Conservation (phyloP, 2,113 vertebrate genomes). For the Loxodonta africana region DNA sequence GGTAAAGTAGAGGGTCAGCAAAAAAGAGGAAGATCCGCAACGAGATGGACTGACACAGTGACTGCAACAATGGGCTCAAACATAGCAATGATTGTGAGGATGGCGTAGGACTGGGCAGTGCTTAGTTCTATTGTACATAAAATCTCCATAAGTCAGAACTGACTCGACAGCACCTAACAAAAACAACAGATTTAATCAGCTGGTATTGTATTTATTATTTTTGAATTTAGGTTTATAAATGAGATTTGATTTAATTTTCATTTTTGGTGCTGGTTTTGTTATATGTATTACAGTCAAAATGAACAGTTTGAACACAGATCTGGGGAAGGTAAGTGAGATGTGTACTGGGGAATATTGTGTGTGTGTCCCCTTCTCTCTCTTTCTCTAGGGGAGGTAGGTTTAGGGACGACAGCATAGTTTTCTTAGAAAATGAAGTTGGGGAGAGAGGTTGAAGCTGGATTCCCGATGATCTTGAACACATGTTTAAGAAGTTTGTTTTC, state of each 20-base stretch:
- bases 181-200: background rate
- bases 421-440: background rate
- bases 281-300: background rate
- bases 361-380: background rate
- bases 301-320: background rate
- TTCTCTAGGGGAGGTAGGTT: background rate
- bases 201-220: background rate
- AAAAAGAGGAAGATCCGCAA: no score
- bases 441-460: background rate
- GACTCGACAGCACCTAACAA: no score
- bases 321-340: background rate
- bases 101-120: no score
- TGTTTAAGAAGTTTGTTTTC: slow-evolving; percentile 53
- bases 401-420: background rate
- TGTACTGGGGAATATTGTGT: background rate
- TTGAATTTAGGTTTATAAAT: slow-evolving; percentile 27
- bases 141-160: no score
- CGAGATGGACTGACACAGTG: no score
- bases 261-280: slow-evolving; percentile 11
- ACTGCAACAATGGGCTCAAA: no score
- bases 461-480: slow-evolving; percentile 28
- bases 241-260: slow-evolving; percentile 35
- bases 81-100: no score
- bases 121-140: no score
- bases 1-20: no score